Evolutionary conservation across 2,888 invertebrate genomes (phyloP).

Genomic region (Pilophorus perplexus): DNA sequence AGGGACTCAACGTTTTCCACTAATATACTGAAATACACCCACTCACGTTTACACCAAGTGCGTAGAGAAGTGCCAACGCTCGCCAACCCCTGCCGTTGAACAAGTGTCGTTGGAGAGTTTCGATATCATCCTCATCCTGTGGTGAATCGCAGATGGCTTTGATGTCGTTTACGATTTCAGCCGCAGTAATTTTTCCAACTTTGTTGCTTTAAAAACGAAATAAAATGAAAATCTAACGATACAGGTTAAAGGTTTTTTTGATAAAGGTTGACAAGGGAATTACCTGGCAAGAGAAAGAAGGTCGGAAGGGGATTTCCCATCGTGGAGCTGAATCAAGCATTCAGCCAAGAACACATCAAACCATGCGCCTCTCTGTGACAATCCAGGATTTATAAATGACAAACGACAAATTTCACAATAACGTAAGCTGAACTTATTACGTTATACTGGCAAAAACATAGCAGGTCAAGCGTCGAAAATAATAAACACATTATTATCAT

Average conservation of each 20-base stretch:
- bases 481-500: no score
- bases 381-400: conserved; percentile 39
- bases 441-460: background rate
- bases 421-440: background rate
- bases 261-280: no score
- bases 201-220: conserved; percentile 57
- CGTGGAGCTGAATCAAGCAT: conserved; percentile 60
- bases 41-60: conserved; percentile 59
- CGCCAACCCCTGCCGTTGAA: conserved; percentile 63
- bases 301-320: conserved; percentile 59
- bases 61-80: conserved; percentile 59
- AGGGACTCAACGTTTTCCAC: no score
- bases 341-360: conserved; percentile 64
- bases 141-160: conserved; percentile 55
- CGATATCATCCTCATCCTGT: conserved; percentile 52
- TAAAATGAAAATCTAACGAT: background rate
- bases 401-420: background rate
- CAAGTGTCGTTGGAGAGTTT: conserved; percentile 56
- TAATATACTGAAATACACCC: no score
- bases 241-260: background rate
- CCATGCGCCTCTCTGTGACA: conserved; percentile 64
- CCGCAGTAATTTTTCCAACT: conserved; percentile 62
- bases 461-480: background rate
- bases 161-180: conserved; percentile 64
- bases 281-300: conserved; percentile 61